Evolutionary conservation across 2,888 invertebrate species (phyloP), one percentile per base, ranked within the genome.

Genomic region (Onthophagus sagittarius): DNA sequence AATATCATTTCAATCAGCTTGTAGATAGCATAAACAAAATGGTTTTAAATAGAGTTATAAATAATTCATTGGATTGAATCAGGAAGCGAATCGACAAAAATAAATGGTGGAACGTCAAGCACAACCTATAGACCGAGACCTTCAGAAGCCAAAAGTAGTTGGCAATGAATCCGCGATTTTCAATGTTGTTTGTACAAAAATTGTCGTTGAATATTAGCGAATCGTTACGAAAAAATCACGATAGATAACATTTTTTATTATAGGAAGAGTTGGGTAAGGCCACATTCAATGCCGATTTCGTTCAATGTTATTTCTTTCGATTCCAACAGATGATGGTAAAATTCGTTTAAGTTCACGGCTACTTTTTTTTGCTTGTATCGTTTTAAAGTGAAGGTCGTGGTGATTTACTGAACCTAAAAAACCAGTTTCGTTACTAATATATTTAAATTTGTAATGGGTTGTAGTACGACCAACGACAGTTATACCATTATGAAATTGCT

Each of bases 121-220:
- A 53, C 39, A 53, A 2, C 4, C 2, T 9, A 53, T 11, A 53
- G 67, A 67, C n/a, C 67, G 67, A 67, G 67, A 67, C 67, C 67
- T 67, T 67, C 67, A 67, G 31, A 67, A 23, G 23, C 67, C 67
- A 67, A 67, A 67, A 67, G 31, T 23, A 32, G 67, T 67, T 67
- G 67, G 32, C 67, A 67, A 67, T 67, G 67, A 67, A 67, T 23
- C n/a, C 31, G 67, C 67, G 67, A 67, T 31, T 67, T 23, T 67
- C 39, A 32, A 31, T 67, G 23, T 67, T 32, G 23, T 67, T 67
- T 31, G 67, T 23, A 67, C 32, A 67, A 53, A 53, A 53, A 53
- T 53, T 53, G 39, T 9, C 39, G 11, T 7, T 53, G 39, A 53
- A 53, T 53, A 53, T 53, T 53, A 53, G 39, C 39, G 39, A 53